These are phyloP conservation scores for Petroica traversi DNA, from an alignment of 2,113 vertebrate species.

Conservation along the genomic window DNA sequence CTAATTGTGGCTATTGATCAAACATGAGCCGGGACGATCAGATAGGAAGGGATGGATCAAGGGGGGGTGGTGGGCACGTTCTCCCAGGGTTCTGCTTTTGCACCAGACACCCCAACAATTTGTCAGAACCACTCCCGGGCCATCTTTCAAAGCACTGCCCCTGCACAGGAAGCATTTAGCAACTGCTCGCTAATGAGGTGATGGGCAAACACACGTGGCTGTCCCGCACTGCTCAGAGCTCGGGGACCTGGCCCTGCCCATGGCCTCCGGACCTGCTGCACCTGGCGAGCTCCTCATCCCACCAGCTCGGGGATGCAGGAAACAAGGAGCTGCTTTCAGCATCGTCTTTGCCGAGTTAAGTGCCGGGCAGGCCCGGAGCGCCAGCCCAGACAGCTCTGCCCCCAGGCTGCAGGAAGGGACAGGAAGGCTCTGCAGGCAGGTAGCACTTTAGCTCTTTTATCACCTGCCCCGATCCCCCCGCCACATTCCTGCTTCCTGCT, in stretches of 20 bases:
- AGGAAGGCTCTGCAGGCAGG: constrained; percentile 40
- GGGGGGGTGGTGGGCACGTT: rapidly evolving
- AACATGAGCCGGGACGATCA: neutral
- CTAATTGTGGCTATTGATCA: constrained; percentile 53
- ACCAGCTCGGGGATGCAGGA: neutral
- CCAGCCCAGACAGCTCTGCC: constrained; percentile 40
- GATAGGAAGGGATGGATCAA: neutral
- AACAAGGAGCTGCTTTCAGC: constrained; percentile 5
- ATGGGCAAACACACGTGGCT: neutral
- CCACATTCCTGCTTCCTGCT: constrained; percentile 34
- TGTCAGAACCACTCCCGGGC: constrained; percentile 20
- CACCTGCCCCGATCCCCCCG: neutral
- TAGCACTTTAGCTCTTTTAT: constrained; percentile 46
- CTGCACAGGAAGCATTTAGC: neutral
- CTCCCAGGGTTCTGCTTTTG: neutral
- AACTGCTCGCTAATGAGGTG: neutral
- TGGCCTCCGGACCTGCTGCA: neutral
- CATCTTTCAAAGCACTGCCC: neutral
- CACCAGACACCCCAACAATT: constrained; percentile 42
- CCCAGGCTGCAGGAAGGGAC: neutral
- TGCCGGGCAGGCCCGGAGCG: neutral
- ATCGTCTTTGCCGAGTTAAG: neutral
- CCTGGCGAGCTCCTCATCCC: neutral
- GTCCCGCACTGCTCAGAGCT: rapidly evolving
- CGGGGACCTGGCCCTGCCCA: neutral